Base-by-base conservation (phyloP, 2,888 invertebrate species). In the Drosophila formosana region DNA sequence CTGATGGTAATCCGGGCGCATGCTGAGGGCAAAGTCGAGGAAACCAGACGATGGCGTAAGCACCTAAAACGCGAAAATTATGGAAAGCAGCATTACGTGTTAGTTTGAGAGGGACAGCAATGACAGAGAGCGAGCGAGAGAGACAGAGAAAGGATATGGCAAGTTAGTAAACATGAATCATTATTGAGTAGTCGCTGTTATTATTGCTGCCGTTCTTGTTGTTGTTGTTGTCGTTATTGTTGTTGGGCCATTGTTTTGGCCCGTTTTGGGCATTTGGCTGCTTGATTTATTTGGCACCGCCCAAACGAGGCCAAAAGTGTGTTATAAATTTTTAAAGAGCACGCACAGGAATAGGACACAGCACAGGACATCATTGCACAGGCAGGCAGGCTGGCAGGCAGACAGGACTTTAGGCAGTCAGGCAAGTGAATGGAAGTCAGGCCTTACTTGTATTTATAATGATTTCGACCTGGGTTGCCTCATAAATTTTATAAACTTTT, bases 1-100 rank as follows among this genome's bases (percentile, higher is more conserved):
- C 90, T 96, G 96, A 92, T 98, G 97, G 93, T 98, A 98, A 93
- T 98, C 97, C 34, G 99, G 99, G 67, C 98, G 95, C 96, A 99
- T 96, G 92, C 97, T 97, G 88, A 98, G 96, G 58, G 97, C 98
- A 92, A 96, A 97, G 93, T 97, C 97, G 88, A 97, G 94, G 85
- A 96, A 95, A 25, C 97, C 97, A 3, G 97, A 97, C 25, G 97
- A 97, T 51, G 97, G 97, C 18, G 97, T 96, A 74, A 96, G 94
- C 47, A 97, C 97, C 96, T 96, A 92, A 66, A 85, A 74, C 75
- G 86, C 86, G 78, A 80, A 80, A 82, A 86, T 89, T 88, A 89
- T 89, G 89, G 78, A 75, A 89, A 88, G 69, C 67, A 87, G 76
- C 37, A 13, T 39, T 25, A 30, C 23, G 32, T 2, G 25, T n/a